Evolutionary conservation across 2,888 invertebrate species (phyloP), one percentile per base, ranked within the genome.

Genomic region (Heliconius charithonia): DNA sequence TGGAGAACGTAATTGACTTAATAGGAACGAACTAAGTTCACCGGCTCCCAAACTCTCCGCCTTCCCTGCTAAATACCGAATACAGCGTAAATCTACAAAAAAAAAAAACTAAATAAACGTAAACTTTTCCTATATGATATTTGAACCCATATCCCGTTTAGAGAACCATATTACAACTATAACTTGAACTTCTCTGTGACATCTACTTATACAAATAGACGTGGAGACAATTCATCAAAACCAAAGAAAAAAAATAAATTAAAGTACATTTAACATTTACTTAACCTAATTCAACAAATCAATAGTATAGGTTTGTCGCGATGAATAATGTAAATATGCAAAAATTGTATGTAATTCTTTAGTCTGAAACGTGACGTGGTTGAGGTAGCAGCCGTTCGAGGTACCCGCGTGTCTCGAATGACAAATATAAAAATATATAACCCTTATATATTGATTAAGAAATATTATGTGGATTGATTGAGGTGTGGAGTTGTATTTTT

Each of bases 321-420:
- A 91, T 92, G 90, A 93, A 92, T 93, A 91, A 93, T 93, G 90
- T 89, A 92, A 83, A 80, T 88, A 92, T 92, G 92, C 89, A 89
- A 92, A 93, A 86, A 87, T 84, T 86, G 85, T 87, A 88, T 89
- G 90, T 91, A 89, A 90, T 91, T 90, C 92, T 90, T 88, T 76
- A 86, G 88, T 85, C 87, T 85, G 82, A 88, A 89, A 90, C 93
- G 93, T 93, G 93, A 92, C 86, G 80, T 29, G 92, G 75, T 86
- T 92, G 76, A 86, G 86, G 89, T 90, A 90, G 85, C 83, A 89
- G 83, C 81, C 80, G 83, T 90, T 89, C 88, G 87, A 88, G 87
- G 89, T 90, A 89, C 79, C 80, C 76, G 66, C 89, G 90, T 91
- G 92, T 82, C 82, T 84, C 79, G 92, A 89, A 91, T 93, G 82